These are phyloP conservation scores for Thera obeliscata DNA, from an alignment of 2,888 invertebrate species.

Conservation along the genomic window DNA sequence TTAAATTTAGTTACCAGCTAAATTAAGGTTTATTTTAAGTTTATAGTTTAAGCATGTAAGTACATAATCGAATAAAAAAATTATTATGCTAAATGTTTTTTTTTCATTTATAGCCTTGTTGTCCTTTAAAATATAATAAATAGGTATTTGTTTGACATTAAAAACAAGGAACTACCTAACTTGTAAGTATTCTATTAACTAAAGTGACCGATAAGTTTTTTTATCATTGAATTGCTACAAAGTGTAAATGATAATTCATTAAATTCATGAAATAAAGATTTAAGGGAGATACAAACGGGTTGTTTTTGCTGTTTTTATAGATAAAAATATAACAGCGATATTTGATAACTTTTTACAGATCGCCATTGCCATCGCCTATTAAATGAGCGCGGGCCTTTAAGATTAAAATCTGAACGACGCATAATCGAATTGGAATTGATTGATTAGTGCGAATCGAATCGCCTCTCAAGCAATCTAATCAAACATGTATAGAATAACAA, in stretches of 20 bases:
- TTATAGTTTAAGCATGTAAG: background rate
- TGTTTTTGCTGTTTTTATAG: too few relatives aligned
- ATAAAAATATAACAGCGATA: too few relatives aligned
- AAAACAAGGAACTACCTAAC: too few relatives aligned
- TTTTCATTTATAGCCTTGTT: background rate
- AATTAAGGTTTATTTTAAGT: background rate
- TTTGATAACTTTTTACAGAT: too few relatives aligned
- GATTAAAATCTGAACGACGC: background rate
- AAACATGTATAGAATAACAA: slow-evolving; percentile 49
- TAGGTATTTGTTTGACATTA: too few relatives aligned
- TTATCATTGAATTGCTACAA: too few relatives aligned
- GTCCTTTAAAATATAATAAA: background rate
- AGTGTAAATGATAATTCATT: too few relatives aligned
- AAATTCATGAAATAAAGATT: too few relatives aligned
- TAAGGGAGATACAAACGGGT: too few relatives aligned
- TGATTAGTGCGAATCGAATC: slow-evolving; percentile 9
- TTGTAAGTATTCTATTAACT: too few relatives aligned
- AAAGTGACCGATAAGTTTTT: too few relatives aligned
- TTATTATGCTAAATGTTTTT: background rate
- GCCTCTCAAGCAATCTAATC: slow-evolving; percentile 22
- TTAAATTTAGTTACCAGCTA: slow-evolving; percentile 7
- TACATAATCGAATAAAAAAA: background rate
- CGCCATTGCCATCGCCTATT: too few relatives aligned
- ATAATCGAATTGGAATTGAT: slow-evolving; percentile 15
- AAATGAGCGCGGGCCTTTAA: background rate